Percentiles rank a stretch among this genome's conserved stretches.
phyloP scores from a whole-genome alignment of 2,888 invertebrate species.

The Drosophila merina region DNA sequence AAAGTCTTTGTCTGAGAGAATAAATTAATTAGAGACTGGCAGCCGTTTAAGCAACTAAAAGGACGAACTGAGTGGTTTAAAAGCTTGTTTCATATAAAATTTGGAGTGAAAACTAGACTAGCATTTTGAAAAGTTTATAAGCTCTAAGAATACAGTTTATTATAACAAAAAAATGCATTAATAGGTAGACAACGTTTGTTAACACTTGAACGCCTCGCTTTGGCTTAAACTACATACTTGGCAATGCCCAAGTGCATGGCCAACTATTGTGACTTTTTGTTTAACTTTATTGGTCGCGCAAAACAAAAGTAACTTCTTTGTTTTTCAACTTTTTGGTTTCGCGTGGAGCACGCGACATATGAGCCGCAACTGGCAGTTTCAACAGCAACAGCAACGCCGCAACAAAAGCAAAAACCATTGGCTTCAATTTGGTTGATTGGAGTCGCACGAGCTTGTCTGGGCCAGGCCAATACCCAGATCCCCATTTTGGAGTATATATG shows the following conservation, averaged over 20 bases:
- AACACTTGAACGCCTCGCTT: neutral
- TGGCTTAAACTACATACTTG: constrained; percentile 14
- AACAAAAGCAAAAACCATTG: constrained; percentile 52
- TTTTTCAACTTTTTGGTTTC: constrained; percentile 19
- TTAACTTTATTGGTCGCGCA: constrained; percentile 40
- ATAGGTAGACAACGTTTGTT: neutral
- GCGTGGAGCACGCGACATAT: constrained; percentile 42
- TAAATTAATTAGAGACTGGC: constrained; percentile 13
- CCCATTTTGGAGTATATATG: neutral
- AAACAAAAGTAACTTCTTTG: constrained; percentile 44
- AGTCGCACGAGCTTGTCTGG: constrained; percentile 46
- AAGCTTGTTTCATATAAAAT: neutral
- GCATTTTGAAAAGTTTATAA: neutral
- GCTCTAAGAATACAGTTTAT: too few species aligned
- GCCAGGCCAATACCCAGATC: constrained; percentile 14
- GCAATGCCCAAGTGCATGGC: constrained; percentile 7
- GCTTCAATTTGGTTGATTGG: constrained; percentile 75
- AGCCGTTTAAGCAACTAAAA: neutral
- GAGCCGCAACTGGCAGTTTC: constrained; percentile 56
- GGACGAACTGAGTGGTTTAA: neutral
- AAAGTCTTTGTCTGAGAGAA: constrained; percentile 13
- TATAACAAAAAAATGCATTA: neutral
- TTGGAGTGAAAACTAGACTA: neutral
- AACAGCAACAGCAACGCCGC: constrained; percentile 43
- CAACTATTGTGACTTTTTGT: constrained; percentile 32